Conservation (phyloP, 2,797 vertebrate species). For the Tolypeutes matacus region DNA sequence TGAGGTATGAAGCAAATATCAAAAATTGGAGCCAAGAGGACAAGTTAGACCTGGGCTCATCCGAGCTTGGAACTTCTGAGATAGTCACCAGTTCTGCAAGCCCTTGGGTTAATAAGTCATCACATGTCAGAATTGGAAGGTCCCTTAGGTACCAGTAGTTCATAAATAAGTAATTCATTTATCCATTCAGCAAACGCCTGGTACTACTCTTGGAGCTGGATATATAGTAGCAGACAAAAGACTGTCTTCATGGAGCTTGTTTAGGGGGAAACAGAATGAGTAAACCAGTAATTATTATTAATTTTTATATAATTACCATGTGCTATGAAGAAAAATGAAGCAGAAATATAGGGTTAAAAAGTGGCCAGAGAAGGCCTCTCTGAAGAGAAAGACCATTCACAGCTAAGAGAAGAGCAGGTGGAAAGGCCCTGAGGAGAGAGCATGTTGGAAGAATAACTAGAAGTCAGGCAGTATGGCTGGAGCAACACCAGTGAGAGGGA, state of each 20-base stretch:
- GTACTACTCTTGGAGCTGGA: not conserved
- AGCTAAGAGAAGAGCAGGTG: not conserved
- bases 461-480: not conserved
- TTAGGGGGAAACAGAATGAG: not conserved
- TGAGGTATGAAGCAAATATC: not conserved
- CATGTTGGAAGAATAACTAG: not conserved
- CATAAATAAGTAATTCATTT: not conserved
- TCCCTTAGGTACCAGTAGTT: not conserved
- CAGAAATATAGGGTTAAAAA: constrained; percentile 39
- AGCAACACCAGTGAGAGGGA: not conserved
- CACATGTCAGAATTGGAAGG: not conserved
- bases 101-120: not conserved
- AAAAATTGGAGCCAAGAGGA: constrained; percentile 18
- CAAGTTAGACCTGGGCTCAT: not conserved
- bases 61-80: constrained; percentile 42
- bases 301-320: not conserved
- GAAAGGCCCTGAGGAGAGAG: not conserved
- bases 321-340: constrained; percentile 22
- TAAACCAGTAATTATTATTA: not conserved
- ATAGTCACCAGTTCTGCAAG: constrained; percentile 2
- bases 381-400: not conserved
- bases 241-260: not conserved
- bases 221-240: not conserved
- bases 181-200: constrained; percentile 9
- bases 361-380: not conserved